Evolutionary conservation across 2,113 vertebrate species (phyloP), one percentile per base, ranked within the genome.

Genomic region (Eubucco bourcierii): DNA sequence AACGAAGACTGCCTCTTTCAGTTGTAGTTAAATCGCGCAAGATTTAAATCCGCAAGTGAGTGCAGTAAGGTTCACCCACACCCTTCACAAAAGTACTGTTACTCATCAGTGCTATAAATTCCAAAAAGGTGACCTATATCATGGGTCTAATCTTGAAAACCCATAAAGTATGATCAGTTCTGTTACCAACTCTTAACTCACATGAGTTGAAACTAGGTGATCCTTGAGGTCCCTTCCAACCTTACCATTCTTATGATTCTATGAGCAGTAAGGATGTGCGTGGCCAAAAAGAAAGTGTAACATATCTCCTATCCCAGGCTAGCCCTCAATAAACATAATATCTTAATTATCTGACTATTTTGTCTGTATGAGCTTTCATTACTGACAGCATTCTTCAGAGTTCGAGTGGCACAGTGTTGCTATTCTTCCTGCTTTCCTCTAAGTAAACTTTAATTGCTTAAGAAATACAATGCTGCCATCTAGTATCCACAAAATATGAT

Each of bases 401-500:
- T 44, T 71, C 47, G 47, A 67, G 20, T 39, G 71, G 44, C 53
- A 28, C 50, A 89, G 44, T 4, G 44, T 18, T 47, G 52, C 25
- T 90, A 44, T 4, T 31, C 46, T 76, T 47, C 18, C 46, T 19
- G 4, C 66, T 80, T 84, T 71, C 71, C 52, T 52, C 17, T 60
- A 44, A 44, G 14, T n/a, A 9, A 60, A 28, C 10, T 33, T 29
- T 5, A 68, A 15, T 82, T 70, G 20, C 24, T 80, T 88, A 74
- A 89, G 78, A 91, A 93, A 91, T 81, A 80, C 90, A 94, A 94
- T 66, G 84, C 95, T 96, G 96, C 95, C 97, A 96, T 86, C 97
- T 97, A 97, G 80, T 87, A 68, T 74, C 66, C 73, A 78, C 17
- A 63, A 73, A 87, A 60, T 65, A 53, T 0, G 7, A 34, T 18